A percentile compares a stretch with the other conserved stretches of the same genome.
phyloP scores from a whole-genome alignment of 2,113 vertebrate species.

The Entelurus aequoreus region DNA sequence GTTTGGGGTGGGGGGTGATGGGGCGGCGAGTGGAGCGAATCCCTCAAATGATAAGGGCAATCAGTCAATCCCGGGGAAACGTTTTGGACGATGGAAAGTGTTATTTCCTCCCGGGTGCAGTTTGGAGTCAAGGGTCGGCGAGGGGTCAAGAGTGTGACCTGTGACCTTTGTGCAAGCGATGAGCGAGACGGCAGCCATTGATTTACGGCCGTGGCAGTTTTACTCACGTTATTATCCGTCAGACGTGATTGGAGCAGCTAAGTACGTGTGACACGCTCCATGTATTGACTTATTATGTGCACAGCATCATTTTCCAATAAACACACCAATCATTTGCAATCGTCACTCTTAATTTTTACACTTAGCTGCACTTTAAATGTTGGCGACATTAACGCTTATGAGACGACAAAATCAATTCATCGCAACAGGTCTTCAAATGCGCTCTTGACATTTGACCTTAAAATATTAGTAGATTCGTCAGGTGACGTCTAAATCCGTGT shows the following conservation, averaged over 20 bases:
- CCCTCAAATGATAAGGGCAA: conserved; percentile 63
- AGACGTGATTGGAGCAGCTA: conserved; percentile 27
- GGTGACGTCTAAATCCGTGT: too few species aligned
- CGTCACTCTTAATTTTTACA: neutral
- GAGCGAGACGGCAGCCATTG: conserved; percentile 37
- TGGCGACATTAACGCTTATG: neutral
- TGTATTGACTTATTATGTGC: conserved; percentile 11
- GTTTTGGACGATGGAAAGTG: conserved; percentile 43
- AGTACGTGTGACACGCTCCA: conserved; percentile 7
- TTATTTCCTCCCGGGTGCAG: conserved; percentile 58
- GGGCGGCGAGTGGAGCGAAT: conserved; percentile 59
- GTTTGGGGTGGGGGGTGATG: conserved; percentile 26
- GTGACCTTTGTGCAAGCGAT: conserved; percentile 37
- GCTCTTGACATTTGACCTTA: too few species aligned
- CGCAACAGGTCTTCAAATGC: too few species aligned
- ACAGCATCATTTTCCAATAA: neutral
- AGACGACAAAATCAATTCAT: neutral
- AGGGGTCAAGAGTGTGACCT: conserved; percentile 69
- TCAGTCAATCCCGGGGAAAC: conserved; percentile 57
- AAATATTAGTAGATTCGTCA: too few species aligned
- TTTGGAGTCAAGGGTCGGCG: conserved; percentile 56
- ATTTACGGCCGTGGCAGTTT: conserved; percentile 33
- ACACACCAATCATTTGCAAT: neutral
- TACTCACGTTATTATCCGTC: conserved; percentile 44
- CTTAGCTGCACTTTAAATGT: conserved; percentile 1